Evolutionary conservation across 1,140 invertebrate genomes (phyloP).

Genomic region (Macrotrachela quadricornifera): DNA sequence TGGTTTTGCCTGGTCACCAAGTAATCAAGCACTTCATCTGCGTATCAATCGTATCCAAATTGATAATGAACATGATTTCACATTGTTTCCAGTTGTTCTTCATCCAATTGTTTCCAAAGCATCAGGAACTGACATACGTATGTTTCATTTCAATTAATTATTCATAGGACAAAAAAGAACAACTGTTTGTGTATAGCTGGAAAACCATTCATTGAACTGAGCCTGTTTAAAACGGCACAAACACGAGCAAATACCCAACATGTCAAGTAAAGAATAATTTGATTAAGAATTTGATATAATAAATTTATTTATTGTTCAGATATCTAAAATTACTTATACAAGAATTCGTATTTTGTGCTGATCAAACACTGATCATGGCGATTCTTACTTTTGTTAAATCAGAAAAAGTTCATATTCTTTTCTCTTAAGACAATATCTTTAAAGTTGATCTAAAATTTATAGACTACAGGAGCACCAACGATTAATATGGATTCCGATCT

Average conservation of each 20-base stretch:
- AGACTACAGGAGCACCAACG: no score
- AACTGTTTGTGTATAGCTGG: slow-evolving; percentile 34
- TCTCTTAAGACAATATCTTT: no score
- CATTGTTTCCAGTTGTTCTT: slow-evolving; percentile 66
- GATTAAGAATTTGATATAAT: no score
- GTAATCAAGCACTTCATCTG: no score
- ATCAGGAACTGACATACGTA: slow-evolving; percentile 47
- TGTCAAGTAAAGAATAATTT: no score
- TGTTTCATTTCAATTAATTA: no score
- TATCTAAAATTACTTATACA: slow-evolving; percentile 75
- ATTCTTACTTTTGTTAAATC: no score
- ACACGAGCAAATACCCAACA: slow-evolving; percentile 4
- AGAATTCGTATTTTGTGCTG: slow-evolving; percentile 85
- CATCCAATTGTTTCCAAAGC: slow-evolving; percentile 34
- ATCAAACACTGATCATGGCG: slow-evolving; percentile 23
- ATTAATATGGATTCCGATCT: no score
- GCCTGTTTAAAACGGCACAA: slow-evolving; percentile 65
- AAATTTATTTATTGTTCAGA: slow-evolving; percentile 14
- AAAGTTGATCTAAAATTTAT: no score
- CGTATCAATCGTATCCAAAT: slow-evolving; percentile 31
- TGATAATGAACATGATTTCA: slow-evolving; percentile 72
- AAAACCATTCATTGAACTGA: slow-evolving; percentile 14
- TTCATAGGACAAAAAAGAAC: no score
- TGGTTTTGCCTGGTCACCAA: no score
- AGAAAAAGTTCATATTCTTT: no score